Base-by-base conservation (phyloP, 2,113 vertebrate species). In the Scalopus aquaticus region DNA sequence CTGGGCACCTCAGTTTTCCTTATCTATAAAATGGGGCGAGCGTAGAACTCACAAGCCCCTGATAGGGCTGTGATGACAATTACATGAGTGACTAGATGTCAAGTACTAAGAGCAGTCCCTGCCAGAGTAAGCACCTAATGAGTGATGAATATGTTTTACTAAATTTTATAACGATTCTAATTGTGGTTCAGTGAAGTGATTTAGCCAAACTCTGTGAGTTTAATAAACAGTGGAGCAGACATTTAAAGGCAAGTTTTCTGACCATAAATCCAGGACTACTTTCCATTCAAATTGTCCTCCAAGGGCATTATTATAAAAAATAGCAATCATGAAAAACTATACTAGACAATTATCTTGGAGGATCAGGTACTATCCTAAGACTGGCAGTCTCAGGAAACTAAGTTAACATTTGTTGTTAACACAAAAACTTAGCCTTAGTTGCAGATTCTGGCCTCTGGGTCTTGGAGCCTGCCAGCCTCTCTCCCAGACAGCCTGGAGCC, bases 401-500 rank as follows among this genome's bases (percentile, higher is more conserved):
- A 95, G 84, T 94, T 93, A 96, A 88, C 88, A 77, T 96, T 95
- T 96, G 93, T 90, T 88, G 94, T 94, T 90, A 93, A 96, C 77
- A 94, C 88, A 91, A 76, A 96, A 95, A 89, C 93, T 88, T 82
- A 69, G 90, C 58, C 62, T 81, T 81, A 44, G 49, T 88, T 0
- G 3, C 74, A 92, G 95, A 90, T 89, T 86, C 2, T 0, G 9
- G 74, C 44, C 79, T 81, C 72, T 69, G 83, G 56, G 90, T 82
- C 84, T 51, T 79, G 96, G 94, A 97, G 97, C 96, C 96, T 95
- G 95, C 51, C 72, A 3, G 44, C 77, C 44, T 92, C 46, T 91
- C 73, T 65, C 90, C 95, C 97, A 97, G 97, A 97, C 97, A 96
- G 95, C 64, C 22, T 89, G 97, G 97, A 97, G 96, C 96, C 96